Conservation (phyloP, 2,113 vertebrate genomes). For the Eublepharis macularius region DNA sequence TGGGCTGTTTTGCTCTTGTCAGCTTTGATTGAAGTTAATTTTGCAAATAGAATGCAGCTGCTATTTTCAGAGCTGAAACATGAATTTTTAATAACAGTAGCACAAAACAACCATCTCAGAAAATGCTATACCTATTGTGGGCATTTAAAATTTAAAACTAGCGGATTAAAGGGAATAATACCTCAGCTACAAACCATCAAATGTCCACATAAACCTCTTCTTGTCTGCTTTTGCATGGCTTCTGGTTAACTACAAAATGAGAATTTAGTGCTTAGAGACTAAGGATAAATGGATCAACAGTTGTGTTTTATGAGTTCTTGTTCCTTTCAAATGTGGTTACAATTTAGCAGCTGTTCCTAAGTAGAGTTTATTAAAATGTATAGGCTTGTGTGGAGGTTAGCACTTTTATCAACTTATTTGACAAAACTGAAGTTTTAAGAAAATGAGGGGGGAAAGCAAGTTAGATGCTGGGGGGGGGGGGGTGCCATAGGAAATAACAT, state of each 20-base stretch:
- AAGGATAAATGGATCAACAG: neutral
- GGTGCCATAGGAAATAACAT: neutral
- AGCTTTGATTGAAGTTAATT: conserved; percentile 68
- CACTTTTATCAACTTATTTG: neutral
- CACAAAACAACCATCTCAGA: conserved; percentile 15
- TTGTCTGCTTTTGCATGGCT: conserved; percentile 1
- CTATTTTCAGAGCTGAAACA: conserved; percentile 67
- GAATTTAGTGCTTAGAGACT: neutral
- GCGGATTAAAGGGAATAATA: neutral
- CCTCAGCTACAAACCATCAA: neutral
- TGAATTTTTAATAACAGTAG: conserved; percentile 58
- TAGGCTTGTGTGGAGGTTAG: neutral
- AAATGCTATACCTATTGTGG: neutral
- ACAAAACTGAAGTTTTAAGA: conserved; percentile 16
- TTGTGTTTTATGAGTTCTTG: neutral
- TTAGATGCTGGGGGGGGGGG: conserved; percentile 15
- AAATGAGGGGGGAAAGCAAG: neutral
- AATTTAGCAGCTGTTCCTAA: conserved; percentile 11
- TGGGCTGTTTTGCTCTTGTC: conserved; percentile 59
- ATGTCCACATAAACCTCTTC: neutral
- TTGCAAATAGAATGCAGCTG: conserved; percentile 70
- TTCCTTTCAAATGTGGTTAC: conserved; percentile 9
- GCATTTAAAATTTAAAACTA: conserved; percentile 8
- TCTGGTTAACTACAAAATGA: neutral
- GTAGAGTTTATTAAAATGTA: neutral